These are phyloP conservation scores for Clistopyga incitator DNA, from an alignment of 2,888 invertebrate genomes.

Conservation along the genomic window DNA sequence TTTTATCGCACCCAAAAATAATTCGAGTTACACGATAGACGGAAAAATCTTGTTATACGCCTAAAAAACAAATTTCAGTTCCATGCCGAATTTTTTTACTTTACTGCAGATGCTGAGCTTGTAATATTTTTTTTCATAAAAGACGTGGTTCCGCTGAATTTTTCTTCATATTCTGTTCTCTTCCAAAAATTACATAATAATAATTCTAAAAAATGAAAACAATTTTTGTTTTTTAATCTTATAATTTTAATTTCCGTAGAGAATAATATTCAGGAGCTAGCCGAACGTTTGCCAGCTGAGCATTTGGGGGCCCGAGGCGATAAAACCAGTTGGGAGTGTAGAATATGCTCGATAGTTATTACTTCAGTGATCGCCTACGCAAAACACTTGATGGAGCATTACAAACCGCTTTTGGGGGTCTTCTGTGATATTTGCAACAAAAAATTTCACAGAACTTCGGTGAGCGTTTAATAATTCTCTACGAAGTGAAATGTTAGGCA, in stretches of 20 bases:
- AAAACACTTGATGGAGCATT: constrained; percentile 84
- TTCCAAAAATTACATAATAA: no score
- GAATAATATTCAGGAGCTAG: constrained; percentile 72
- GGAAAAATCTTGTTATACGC: no score
- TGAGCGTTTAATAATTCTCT: constrained; percentile 46
- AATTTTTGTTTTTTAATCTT: not conserved
- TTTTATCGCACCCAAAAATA: no score
- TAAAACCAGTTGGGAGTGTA: constrained; percentile 84
- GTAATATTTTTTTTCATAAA: no score
- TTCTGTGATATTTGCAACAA: constrained; percentile 74
- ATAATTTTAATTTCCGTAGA: constrained; percentile 61
- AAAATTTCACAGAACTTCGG: constrained; percentile 72
- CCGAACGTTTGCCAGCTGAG: constrained; percentile 74
- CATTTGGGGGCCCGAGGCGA: constrained; percentile 75
- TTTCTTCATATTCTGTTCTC: no score
- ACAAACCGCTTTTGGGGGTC: constrained; percentile 73
- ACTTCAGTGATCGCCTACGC: constrained; percentile 83
- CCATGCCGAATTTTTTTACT: no score
- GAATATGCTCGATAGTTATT: constrained; percentile 83
- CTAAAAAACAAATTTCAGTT: no score
- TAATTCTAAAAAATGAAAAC: not conserved
- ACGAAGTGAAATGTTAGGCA: not conserved
- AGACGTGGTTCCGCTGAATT: no score
- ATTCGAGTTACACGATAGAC: no score
- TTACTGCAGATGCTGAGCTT: no score